phyloP scores from a whole-genome alignment of 2,113 vertebrate genomes.

The Tichodroma muraria region DNA sequence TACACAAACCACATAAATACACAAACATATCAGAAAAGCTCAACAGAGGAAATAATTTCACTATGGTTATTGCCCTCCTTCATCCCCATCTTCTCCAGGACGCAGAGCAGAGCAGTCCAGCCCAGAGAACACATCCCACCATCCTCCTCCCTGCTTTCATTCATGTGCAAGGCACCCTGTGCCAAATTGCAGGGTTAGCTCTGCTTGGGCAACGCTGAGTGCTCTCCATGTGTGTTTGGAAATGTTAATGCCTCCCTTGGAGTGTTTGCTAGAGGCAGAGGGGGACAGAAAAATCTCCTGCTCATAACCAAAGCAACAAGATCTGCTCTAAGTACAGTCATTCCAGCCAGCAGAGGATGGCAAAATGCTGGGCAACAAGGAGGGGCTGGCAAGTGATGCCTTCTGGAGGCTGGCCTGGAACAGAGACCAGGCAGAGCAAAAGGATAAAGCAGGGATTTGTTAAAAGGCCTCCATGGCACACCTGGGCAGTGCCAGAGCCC shows the following conservation, averaged over 20 bases:
- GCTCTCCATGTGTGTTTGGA: background rate
- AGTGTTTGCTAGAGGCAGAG: background rate
- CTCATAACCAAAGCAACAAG: background rate
- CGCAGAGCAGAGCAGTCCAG: background rate
- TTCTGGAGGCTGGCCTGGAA: too few relatives aligned
- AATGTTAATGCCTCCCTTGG: background rate
- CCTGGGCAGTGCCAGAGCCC: too few relatives aligned
- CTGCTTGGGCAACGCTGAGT: too few relatives aligned
- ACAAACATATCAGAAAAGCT: background rate
- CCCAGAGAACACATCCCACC: background rate
- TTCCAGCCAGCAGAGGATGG: background rate
- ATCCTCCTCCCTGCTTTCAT: background rate
- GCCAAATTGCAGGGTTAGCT: constrained; percentile 45
- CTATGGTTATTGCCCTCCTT: background rate
- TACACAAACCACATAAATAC: background rate
- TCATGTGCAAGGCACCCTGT: background rate
- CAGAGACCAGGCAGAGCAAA: too few relatives aligned
- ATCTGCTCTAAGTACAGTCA: background rate
- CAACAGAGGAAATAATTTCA: background rate
- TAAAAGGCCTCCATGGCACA: too few relatives aligned
- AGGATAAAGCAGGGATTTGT: too few relatives aligned
- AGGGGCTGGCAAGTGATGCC: background rate
- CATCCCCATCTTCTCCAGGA: background rate
- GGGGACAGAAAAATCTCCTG: background rate
- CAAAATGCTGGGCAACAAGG: background rate